Evolutionary conservation across 2,888 invertebrate genomes (phyloP).

Genomic region (Meloe dianella): DNA sequence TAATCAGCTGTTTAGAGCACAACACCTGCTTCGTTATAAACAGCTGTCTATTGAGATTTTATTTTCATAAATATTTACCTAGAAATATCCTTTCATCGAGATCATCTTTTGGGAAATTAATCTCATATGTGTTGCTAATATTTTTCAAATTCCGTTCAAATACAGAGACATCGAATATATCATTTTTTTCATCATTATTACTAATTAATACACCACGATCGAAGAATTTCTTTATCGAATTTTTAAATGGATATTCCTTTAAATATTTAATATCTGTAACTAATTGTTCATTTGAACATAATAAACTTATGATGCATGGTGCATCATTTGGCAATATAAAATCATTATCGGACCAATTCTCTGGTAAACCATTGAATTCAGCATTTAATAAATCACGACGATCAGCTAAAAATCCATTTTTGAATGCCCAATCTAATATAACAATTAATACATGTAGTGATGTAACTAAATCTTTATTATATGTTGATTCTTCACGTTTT

Average conservation of each 20-base stretch:
- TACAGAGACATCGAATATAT: constrained; percentile 76
- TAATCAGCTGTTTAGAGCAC: constrained; percentile 25
- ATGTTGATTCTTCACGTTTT: constrained; percentile 83
- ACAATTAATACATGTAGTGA: constrained; percentile 91
- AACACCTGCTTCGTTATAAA: constrained; percentile 15
- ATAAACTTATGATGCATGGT: constrained; percentile 74
- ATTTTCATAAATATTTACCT: constrained; percentile 61
- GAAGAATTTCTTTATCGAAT: constrained; percentile 77
- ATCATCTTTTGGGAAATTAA: constrained; percentile 89
- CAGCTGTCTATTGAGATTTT: constrained; percentile 1
- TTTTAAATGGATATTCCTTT: constrained; percentile 86
- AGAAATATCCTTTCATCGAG: constrained; percentile 97
- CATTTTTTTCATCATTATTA: constrained; percentile 71
- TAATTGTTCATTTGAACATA: constrained; percentile 54
- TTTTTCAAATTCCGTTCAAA: constrained; percentile 88
- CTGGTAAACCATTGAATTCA: constrained; percentile 80
- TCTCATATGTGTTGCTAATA: constrained; percentile 87
- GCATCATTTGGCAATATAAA: constrained; percentile 68
- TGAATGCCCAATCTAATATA: constrained; percentile 89
- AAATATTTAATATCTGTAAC: constrained; percentile 89
- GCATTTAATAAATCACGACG: constrained; percentile 86
- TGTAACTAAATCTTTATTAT: constrained; percentile 91
- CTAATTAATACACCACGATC: constrained; percentile 78
- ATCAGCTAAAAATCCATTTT: constrained; percentile 81
- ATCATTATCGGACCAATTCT: constrained; percentile 67